Percentiles rank a stretch among this genome's conserved stretches.
These are phyloP conservation scores for Listronotus bonariensis DNA, from an alignment of 1,140 invertebrate species.

Conservation along the genomic window DNA sequence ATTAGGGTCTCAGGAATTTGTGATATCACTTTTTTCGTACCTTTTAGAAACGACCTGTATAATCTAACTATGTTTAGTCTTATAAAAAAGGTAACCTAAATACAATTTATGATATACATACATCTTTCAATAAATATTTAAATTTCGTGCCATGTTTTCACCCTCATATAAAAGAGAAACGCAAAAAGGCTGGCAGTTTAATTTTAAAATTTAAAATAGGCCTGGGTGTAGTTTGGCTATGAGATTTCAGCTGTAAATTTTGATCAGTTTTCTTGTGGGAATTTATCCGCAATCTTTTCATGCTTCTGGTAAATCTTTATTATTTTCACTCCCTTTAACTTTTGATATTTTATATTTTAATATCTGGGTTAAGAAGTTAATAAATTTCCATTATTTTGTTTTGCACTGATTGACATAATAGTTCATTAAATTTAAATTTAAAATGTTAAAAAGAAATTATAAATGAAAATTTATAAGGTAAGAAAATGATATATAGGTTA, in stretches of 20 bases:
- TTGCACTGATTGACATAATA: constrained; percentile 5
- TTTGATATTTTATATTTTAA: constrained; percentile 5
- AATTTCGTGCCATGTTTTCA: too few species aligned
- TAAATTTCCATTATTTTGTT: constrained; percentile 20
- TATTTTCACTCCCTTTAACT: constrained; percentile 15
- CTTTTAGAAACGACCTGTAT: too few species aligned
- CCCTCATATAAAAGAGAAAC: too few species aligned
- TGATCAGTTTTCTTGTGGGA: constrained; percentile 18
- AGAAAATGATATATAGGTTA: too few species aligned
- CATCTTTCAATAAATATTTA: too few species aligned
- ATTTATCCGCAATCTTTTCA: constrained; percentile 10
- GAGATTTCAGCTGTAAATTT: constrained; percentile 22
- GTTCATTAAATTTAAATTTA: background rate
- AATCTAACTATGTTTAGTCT: too few species aligned
- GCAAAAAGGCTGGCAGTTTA: background rate
- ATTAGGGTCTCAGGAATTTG: too few species aligned
- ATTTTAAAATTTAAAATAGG: constrained; percentile 14
- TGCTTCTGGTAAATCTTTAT: constrained; percentile 27
- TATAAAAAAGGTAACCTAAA: too few species aligned
- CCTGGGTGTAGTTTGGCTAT: constrained; percentile 11
- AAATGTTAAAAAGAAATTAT: too few species aligned
- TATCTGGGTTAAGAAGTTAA: constrained; percentile 16
- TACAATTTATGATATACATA: too few species aligned
- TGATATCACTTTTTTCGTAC: too few species aligned
- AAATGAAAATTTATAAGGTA: too few species aligned